phyloP scores from a whole-genome alignment of 2,888 invertebrate species.

The Athalia circularis region DNA sequence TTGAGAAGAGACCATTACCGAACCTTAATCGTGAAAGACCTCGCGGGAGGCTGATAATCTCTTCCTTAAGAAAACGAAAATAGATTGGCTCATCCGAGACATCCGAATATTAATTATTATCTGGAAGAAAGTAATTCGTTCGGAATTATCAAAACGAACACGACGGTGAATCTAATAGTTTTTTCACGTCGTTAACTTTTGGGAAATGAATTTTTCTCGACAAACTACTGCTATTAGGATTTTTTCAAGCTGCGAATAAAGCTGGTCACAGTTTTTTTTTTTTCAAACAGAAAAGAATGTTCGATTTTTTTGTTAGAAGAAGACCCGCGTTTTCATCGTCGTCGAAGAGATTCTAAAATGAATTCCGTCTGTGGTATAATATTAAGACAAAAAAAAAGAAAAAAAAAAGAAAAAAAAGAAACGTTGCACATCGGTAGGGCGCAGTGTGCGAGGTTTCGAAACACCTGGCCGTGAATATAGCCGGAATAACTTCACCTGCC shows the following conservation, averaged over 20 bases:
- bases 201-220: too few species aligned
- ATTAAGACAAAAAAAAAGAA: not conserved
- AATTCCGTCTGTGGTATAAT: slow-evolving; percentile 1
- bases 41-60: not conserved
- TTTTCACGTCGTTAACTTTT: too few species aligned
- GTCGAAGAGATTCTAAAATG: slow-evolving; percentile 2
- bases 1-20: not conserved
- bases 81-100: too few species aligned
- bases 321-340: slow-evolving; percentile 7
- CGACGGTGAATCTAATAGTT: too few species aligned
- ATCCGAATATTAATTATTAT: too few species aligned
- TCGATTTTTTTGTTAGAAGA: not conserved
- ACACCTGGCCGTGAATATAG: slow-evolving; percentile 34
- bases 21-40: not conserved
- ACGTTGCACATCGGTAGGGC: not conserved
- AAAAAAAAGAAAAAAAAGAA: too few species aligned
- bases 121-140: too few species aligned
- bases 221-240: too few species aligned
- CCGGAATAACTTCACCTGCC: slow-evolving; percentile 6
- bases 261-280: too few species aligned
- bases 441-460: slow-evolving; percentile 1
- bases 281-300: not conserved
- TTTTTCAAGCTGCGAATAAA: too few species aligned
- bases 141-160: too few species aligned
- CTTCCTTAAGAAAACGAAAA: too few species aligned